Evolutionary conservation across 1,140 invertebrate genomes (phyloP), one percentile per base, ranked within the genome.

Genomic region (Drosophila watanabei): DNA sequence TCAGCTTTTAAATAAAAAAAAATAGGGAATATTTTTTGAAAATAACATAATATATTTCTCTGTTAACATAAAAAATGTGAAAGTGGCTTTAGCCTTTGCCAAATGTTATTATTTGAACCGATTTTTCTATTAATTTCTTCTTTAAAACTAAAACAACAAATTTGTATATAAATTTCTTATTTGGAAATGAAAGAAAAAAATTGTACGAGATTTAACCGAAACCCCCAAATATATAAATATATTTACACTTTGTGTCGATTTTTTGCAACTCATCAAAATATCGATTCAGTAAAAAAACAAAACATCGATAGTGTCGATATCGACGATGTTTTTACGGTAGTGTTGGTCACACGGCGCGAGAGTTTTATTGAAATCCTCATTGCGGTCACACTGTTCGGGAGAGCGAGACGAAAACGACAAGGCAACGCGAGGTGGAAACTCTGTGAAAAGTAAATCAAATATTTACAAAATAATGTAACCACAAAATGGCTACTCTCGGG

Each of bases 381-480:
- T 41, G 18, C 61, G 65, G 65, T 51, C 65, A 69, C 65, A 72
- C 64, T 72, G 64, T 52, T 60, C 51, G 30, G 48, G 39, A 39
- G 71, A 61, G 58, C 69, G 71, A 61, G 58, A 60, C 45, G 72
- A 52, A 61, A 52, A 73, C 70, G 71, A 75, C 30, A 37, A 45
- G 48, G 30, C 41, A 63, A 56, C 37, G 73, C 32, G 62, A 75
- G 54, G 49, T 64, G 72, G 56, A 57, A 57, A 49, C 45, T 63
- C 18, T 57, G 72, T 76, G 52, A 79, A 69, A 79, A 79, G 54
- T 72, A 72, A 79, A 72, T 79, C 52, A 64, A 79, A 72, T 79
- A 79, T 79, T 79, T 79, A 79, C 75, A 72, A 79, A 79, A 79
- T 39, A 72, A 65, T 60, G 58, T 52, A 48, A 62, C 60, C 52